Base-by-base conservation (phyloP, 2,888 invertebrate genomes). In the Matsumyia berberina region DNA sequence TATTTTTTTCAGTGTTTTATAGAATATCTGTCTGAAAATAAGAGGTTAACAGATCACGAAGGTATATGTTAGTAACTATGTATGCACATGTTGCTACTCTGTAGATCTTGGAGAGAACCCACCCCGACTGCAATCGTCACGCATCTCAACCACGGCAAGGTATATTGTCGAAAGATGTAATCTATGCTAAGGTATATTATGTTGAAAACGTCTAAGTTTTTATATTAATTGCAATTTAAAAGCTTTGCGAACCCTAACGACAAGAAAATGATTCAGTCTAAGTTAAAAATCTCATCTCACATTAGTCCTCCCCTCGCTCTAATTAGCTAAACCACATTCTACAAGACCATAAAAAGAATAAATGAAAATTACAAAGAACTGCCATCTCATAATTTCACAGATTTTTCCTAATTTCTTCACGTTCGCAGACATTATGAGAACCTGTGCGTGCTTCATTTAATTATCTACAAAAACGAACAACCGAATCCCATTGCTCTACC, bases 321-420 rank as follows among this genome's bases (percentile, higher is more conserved):
- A 51, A 51, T 51, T 51, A 51, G n/a, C 19, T 12, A 12, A 15
- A 31, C 53, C 53, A 31, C 31, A 53, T 53, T 53, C 15, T 53
- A 31, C 53, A 31, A 12, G 6, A 53, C 57, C 7, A 62, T 55
- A 39, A 46, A 70, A 60, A 15, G 12, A 67, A 67, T 35, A n/a
- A 73, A 69, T 79, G 57, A 70, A 79, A 85, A 85, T 49, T 74
- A 35, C 62, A 57, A 74, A 64, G 51, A 73, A 79, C 67, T 55
- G 37, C 69, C 37, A 60, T 66, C n/a, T n/a, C 49, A 80, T 76
- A 85, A 70, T 35, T 60, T 42, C 70, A 66, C 64, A 80, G 85
- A 85, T 85, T 85, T 24, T 70, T 74, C 53, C 42, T 76, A 85
- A 85, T 85, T 80, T 80, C 80, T 80, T 70, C 85, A 85, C 85